Evolutionary conservation across 2,888 invertebrate genomes (phyloP).

Genomic region (Andrena hattorfiana): DNA sequence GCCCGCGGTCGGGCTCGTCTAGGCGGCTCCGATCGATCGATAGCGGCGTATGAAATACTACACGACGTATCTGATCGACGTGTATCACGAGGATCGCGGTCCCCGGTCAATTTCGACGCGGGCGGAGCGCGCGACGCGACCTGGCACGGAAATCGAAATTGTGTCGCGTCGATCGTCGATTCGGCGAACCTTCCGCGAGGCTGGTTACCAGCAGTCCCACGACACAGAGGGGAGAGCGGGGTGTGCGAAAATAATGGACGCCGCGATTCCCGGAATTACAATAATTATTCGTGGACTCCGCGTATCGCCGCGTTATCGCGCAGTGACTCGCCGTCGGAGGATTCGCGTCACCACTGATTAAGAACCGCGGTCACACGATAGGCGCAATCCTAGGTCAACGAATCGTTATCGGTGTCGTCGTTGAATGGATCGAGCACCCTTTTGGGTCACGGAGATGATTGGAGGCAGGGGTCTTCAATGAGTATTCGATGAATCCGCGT

Average conservation of each 20-base stretch:
- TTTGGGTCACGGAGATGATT: neutral
- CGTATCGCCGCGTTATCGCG: conserved; percentile 52
- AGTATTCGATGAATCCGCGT: too few species aligned
- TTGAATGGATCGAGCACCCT: too few species aligned
- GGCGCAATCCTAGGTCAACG: conserved; percentile 32
- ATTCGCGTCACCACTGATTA: conserved; percentile 40
- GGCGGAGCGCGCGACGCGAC: neutral
- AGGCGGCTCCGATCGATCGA: conserved; percentile 58
- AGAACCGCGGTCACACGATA: conserved; percentile 27
- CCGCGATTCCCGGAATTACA: conserved; percentile 52
- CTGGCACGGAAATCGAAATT: neutral
- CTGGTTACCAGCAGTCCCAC: too few species aligned
- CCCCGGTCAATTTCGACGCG: conserved; percentile 25
- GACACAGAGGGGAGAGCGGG: too few species aligned
- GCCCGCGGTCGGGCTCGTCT: conserved; percentile 56
- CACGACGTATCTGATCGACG: conserved; percentile 54
- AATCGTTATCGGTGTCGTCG: conserved; percentile 19
- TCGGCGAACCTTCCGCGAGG: neutral
- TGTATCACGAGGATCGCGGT: conserved; percentile 38
- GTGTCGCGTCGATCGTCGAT: neutral
- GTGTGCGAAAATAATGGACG: conserved; percentile 11
- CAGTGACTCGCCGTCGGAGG: conserved; percentile 36
- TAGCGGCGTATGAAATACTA: conserved; percentile 46
- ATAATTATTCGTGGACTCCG: conserved; percentile 47
- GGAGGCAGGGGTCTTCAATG: neutral